Percentiles rank a stretch among this genome's conserved stretches.
Conservation (phyloP, 2,888 invertebrate genomes). For the Leptothorax acervorum region DNA sequence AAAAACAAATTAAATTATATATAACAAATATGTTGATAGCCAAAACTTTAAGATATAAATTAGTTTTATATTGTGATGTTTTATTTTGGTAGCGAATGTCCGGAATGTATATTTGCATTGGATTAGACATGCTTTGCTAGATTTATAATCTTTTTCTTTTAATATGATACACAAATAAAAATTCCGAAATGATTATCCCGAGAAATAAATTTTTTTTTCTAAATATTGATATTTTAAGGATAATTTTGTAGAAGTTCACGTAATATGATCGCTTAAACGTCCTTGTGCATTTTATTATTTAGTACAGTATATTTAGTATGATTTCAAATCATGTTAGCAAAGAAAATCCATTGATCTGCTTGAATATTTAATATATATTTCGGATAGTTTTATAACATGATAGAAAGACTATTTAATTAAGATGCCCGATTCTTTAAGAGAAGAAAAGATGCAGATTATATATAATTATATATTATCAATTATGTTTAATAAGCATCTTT, state of each 20-base stretch:
- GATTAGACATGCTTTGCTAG: not conserved
- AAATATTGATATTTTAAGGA: not conserved
- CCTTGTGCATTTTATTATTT: not conserved
- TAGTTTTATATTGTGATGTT: not conserved
- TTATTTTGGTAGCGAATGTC: not conserved
- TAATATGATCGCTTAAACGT: not conserved
- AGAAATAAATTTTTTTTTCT: conserved; percentile 4
- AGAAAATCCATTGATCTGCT: not conserved
- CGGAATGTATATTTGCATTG: not conserved
- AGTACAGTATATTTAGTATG: not conserved
- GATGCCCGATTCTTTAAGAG: not conserved
- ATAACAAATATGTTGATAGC: not conserved
- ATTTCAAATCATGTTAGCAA: not conserved
- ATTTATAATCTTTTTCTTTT: not conserved
- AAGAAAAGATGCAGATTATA: not conserved
- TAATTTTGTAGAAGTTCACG: not conserved
- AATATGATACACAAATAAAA: not conserved
- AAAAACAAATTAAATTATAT: conserved; percentile 10
- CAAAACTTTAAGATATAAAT: not conserved
- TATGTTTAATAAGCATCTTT: conserved; percentile 2
- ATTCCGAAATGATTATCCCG: not conserved
- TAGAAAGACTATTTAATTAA: not conserved
- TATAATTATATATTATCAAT: not conserved
- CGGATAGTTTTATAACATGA: not conserved
- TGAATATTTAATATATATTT: conserved; percentile 1